Percentiles rank a stretch among this genome's conserved stretches.
These are phyloP conservation scores for Iguana delicatissima DNA, from an alignment of 2,797 vertebrate species.

Conservation along the genomic window DNA sequence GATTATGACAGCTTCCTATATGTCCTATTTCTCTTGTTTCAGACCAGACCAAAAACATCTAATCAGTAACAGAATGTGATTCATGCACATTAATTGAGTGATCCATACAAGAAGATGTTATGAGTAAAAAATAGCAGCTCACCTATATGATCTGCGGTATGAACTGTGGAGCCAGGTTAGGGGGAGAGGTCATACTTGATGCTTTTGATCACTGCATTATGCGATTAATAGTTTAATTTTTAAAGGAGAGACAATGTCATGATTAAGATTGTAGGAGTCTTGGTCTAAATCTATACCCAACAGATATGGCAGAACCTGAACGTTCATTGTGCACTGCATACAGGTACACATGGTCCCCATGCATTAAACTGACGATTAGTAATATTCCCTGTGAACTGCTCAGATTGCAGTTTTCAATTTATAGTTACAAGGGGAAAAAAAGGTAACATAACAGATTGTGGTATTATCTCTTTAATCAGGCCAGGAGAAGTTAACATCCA, in stretches of 20 bases:
- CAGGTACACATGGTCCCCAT: not conserved
- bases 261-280: not conserved
- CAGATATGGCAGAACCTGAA: not conserved
- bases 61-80: not conserved
- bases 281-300: not conserved
- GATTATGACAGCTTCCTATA: not conserved
- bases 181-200: not conserved
- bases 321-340: not conserved
- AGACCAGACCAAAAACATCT: not conserved
- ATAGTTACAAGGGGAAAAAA: not conserved
- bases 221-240: not conserved
- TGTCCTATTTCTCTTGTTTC: not conserved
- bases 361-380: not conserved
- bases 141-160: not conserved
- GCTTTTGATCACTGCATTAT: not conserved
- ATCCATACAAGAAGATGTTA: not conserved
- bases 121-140: too few relatives aligned
- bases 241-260: not conserved
- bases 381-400: not conserved
- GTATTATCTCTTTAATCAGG: not conserved
- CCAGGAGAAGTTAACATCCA: not conserved
- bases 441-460: not conserved
- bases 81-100: not conserved
- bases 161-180: too few relatives aligned
- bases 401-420: not conserved